phyloP scores from a whole-genome alignment of 2,888 invertebrate genomes.

The Nomada goodeniana region DNA sequence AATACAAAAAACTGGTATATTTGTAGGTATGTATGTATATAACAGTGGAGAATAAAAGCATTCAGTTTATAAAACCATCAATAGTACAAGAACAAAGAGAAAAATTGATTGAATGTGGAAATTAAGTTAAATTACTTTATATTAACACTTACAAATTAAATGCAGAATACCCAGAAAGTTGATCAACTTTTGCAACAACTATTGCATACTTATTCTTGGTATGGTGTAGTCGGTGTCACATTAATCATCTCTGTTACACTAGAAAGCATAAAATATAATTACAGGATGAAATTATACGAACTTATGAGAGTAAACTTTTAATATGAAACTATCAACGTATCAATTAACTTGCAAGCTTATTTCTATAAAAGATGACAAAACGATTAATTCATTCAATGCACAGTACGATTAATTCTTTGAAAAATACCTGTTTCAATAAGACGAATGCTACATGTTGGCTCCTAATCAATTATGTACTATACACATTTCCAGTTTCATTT shows the following conservation, averaged over 20 bases:
- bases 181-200: constrained; percentile 17
- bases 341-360: constrained; percentile 33
- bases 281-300: constrained; percentile 45
- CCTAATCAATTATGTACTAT: constrained; percentile 48
- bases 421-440: background rate
- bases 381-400: constrained; percentile 30
- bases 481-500: constrained; percentile 33
- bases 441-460: constrained; percentile 25
- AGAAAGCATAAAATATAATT: constrained; percentile 84
- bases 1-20: background rate
- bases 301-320: constrained; percentile 37
- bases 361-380: constrained; percentile 33
- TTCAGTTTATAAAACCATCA: background rate
- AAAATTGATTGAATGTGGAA: constrained; percentile 1
- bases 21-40: background rate
- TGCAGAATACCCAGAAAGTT: constrained; percentile 49
- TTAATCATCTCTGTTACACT: constrained; percentile 96
- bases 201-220: constrained; percentile 84
- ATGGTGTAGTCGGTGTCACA: constrained; percentile 94
- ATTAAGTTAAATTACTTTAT: background rate
- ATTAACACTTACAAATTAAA: constrained; percentile 62
- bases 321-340: constrained; percentile 23
- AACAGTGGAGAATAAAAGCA: constrained; percentile 15
- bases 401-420: constrained; percentile 10
- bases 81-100: constrained; percentile 1